phyloP scores from a whole-genome alignment of 92 coral and sea anemone species.

The Bergia sp. region DNA sequence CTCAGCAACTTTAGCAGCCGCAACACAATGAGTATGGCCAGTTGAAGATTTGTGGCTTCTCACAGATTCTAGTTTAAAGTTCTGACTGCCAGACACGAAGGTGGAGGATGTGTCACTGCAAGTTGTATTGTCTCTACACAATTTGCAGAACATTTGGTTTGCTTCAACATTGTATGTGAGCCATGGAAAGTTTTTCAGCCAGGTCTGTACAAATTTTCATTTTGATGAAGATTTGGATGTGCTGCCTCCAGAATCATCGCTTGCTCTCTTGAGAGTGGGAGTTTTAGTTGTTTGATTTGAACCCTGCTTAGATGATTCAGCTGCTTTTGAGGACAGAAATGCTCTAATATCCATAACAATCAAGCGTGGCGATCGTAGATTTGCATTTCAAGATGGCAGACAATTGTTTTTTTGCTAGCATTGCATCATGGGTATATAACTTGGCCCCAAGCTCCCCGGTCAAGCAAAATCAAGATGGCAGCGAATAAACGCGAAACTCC shows the following conservation, averaged over 20 bases:
- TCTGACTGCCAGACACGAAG: conserved; percentile 60
- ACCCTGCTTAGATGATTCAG: conserved; percentile 9
- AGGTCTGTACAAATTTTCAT: conserved; percentile 49
- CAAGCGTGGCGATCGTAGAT: conserved; percentile 1
- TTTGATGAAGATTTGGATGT: conserved; percentile 48
- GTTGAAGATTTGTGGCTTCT: conserved; percentile 52
- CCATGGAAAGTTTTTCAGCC: conserved; percentile 56
- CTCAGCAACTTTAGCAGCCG: conserved; percentile 54
- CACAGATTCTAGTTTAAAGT: conserved; percentile 52
- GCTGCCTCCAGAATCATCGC: conserved; percentile 31
- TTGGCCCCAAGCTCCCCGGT: conserved; percentile 32
- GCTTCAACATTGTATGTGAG: conserved; percentile 50
- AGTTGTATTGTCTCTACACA: conserved; percentile 55
- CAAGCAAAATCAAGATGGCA: conserved; percentile 35
- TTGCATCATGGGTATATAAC: conserved; percentile 40
- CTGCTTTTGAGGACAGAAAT: background rate
- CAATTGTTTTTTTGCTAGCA: conserved; percentile 24
- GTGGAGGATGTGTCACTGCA: conserved; percentile 59
- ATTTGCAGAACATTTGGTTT: conserved; percentile 55
- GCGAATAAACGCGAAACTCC: conserved; percentile 38
- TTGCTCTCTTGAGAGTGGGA: conserved; percentile 25
- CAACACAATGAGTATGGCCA: conserved; percentile 50
- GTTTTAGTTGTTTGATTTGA: conserved; percentile 6
- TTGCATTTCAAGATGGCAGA: conserved; percentile 16
- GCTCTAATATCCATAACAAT: background rate